Evolutionary conservation across 2,797 vertebrate species (phyloP), one percentile per base, ranked within the genome.

Genomic region (Cyprinella venusta): DNA sequence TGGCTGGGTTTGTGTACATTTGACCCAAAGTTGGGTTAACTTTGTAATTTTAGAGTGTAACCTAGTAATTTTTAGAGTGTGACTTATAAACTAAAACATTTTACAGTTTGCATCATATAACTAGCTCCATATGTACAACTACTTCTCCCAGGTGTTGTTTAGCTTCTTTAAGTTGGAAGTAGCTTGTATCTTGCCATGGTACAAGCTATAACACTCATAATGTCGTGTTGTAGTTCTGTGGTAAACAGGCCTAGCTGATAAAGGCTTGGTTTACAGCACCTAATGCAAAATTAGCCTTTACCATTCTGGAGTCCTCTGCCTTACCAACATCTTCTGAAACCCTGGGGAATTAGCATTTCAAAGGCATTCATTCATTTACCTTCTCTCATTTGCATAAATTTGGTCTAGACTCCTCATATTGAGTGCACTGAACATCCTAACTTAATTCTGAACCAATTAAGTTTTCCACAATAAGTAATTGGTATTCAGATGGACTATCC

Each of bases 391-490:
- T 86, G 86, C 86, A 89, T 88, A 89, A 90, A 89, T 88, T 48
- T 65, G 42, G 1, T 83, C 75, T 83, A 75, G 71, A 81, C 87
- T 88, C 84, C 82, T 85, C 80, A 88, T 84, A 38, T 79, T 80
- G 84, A 86, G 87, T 87, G 87, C 90, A 89, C 89, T 86, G 80
- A 88, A 83, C 56, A 84, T 81, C 90, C 91, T 89, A 90, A 87
- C 90, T 91, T 90, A 84, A 91, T 90, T 92, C 88, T 88, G 85
- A 87, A 83, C 86, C 89, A 92, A 90, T 91, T 90, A 91, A 87
- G 71, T 81, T 45, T 80, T 75, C 78, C 89, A 81, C 88, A 89
- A 84, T 76, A 85, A 86, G 86, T 90, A 91, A 92, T 91, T 90
- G 88, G 79, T 91, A 87, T 91, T 88, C 84, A 89, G 85, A 87